Base-by-base conservation (phyloP, 2,888 invertebrate genomes). In the Dolichomitus sp. region DNA sequence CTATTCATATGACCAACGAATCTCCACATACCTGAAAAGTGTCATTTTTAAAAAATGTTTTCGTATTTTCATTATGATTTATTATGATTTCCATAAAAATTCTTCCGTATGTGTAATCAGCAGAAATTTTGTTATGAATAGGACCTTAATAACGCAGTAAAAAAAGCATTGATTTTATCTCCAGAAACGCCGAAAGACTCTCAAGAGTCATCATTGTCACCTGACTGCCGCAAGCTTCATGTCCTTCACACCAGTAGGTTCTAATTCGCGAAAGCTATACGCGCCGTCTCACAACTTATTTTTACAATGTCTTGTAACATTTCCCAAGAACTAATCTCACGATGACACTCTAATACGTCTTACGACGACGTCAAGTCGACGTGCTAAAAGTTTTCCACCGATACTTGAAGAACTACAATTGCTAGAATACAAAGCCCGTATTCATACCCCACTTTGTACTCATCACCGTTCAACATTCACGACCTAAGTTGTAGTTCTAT, bases 301-400 rank as follows among this genome's bases (percentile, higher is more conserved):
- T 9, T 9, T 37, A 9, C 37, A 37, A 33, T 52, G 48, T 27
- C 37, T 66, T 2, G 48, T 2, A 59, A 17, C 57, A 42, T 80
- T 74, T 50, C 17, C 52, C 65, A 33, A 48, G 57, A 66, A 14
- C 11, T 17, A 69, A 69, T 30, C 50, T 82, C 74, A 52, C 82
- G 45, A 79, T 33, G 40, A 75, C 42, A 30, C 78, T 70, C 79
- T 79, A 82, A 82, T 79, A 52, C 33, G 14, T 59, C 14, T 42
- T 66, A 69, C 7, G 48, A 48, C 65, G 75, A 70, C 33, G 74
- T 66, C 59, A 75, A 75, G 37, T 79, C 70, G 70, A 82, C 50
- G 74, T 79, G 82, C 74, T 75, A 82, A 82, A 59, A 77, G 37
- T 65, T 77, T 37, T 57, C 77, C 61, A 33, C 63, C 17, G 19